Conservation (phyloP, 2,113 vertebrate genomes). For the Budorcas taxicolor region DNA sequence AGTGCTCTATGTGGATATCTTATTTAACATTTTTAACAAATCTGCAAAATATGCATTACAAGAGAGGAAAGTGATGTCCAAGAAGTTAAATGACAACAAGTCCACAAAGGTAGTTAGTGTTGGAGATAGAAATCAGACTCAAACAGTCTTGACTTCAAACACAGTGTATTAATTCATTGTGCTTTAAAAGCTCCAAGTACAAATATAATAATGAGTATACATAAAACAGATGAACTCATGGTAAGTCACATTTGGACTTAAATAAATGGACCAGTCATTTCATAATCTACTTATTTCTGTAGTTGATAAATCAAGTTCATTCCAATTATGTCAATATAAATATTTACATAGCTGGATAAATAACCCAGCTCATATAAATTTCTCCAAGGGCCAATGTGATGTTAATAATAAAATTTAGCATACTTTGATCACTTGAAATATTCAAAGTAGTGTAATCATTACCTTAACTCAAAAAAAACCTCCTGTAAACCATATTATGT, state of each 20-base stretch:
- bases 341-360: background rate
- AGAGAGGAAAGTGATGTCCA: background rate
- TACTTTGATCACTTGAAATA: background rate
- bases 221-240: background rate
- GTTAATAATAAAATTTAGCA: background rate
- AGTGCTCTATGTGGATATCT: background rate
- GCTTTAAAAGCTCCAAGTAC: background rate
- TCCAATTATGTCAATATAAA: background rate
- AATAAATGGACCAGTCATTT: background rate
- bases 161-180: background rate
- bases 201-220: background rate
- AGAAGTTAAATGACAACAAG: background rate
- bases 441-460: background rate
- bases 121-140: background rate
- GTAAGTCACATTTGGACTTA: background rate
- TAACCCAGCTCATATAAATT: background rate
- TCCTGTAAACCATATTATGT: background rate
- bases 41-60: background rate
- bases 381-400: background rate
- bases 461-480: background rate
- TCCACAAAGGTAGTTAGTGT: background rate
- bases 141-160: background rate
- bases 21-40: background rate
- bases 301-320: background rate
- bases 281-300: background rate